phyloP scores from a whole-genome alignment of 2,888 invertebrate species.

The Leptopilina drosophilae region DNA sequence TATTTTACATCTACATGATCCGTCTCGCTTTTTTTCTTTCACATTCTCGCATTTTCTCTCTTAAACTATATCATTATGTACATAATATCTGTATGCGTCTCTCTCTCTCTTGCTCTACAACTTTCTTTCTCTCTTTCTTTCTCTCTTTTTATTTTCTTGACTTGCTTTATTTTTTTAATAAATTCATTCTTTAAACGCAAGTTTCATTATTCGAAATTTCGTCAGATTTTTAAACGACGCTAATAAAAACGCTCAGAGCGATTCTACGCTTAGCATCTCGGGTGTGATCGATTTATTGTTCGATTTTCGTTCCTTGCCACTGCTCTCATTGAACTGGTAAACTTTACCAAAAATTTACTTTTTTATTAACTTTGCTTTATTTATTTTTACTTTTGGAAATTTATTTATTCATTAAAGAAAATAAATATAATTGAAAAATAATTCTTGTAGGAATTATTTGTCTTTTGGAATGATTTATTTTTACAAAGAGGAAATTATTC shows the following conservation, averaged over 20 bases:
- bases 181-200: neutral
- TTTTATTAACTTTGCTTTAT: too few species aligned
- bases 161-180: neutral
- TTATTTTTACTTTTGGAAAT: too few species aligned
- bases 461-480: too few species aligned
- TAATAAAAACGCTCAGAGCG: conserved; percentile 46
- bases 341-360: too few species aligned
- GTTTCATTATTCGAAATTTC: conserved; percentile 12
- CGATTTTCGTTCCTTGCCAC: conserved; percentile 52
- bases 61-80: conserved; percentile 41
- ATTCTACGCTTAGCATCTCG: conserved; percentile 49
- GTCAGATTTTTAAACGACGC: conserved; percentile 45
- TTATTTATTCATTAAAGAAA: too few species aligned
- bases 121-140: conserved; percentile 10
- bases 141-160: conserved; percentile 15
- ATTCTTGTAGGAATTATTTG: too few species aligned
- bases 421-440: too few species aligned
- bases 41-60: conserved; percentile 40
- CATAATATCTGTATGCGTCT: conserved; percentile 30
- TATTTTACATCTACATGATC: conserved; percentile 41
- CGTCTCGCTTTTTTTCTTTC: conserved; percentile 25
- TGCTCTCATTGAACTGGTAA: conserved; percentile 48
- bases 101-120: conserved; percentile 14
- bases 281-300: conserved; percentile 51
- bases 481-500: too few species aligned